These are phyloP conservation scores for Ornithorhynchus anatinus DNA, from an alignment of 2,113 vertebrate genomes.

Conservation along the genomic window DNA sequence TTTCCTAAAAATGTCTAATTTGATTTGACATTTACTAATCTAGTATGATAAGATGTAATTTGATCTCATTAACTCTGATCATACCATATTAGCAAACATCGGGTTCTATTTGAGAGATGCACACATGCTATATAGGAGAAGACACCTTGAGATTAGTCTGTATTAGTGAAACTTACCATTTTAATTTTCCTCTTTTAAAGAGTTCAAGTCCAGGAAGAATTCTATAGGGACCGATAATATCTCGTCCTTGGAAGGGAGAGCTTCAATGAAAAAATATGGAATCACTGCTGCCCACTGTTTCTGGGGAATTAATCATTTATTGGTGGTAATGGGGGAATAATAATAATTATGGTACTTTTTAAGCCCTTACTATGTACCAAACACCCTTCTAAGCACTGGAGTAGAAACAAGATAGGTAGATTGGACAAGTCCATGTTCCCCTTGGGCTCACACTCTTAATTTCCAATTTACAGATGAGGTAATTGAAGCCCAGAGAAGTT, in stretches of 20 bases:
- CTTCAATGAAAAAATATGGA: no score
- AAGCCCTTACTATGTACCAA: no score
- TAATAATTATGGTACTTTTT: no score
- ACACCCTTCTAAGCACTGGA: no score
- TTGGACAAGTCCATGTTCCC: no score
- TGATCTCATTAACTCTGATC: conserved; percentile 71
- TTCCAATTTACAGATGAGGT: no score
- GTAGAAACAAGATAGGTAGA: no score
- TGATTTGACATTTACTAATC: conserved; percentile 72
- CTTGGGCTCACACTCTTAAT: no score
- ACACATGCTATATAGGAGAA: conserved; percentile 40
- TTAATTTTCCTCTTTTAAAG: conserved; percentile 8
- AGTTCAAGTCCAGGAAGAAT: not conserved
- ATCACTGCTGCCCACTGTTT: no score
- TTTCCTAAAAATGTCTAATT: conserved; percentile 66
- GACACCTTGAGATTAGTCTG: conserved; percentile 63
- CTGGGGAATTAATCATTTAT: no score
- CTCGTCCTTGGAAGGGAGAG: not conserved
- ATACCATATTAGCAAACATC: conserved; percentile 68
- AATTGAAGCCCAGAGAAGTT: no score
- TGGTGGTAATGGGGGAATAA: no score
- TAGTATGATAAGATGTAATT: conserved; percentile 71
- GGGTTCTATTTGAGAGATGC: conserved; percentile 64
- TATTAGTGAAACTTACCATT: conserved; percentile 54
- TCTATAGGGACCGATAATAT: not conserved